These are phyloP conservation scores for Heliconius ethilla DNA, from an alignment of 2,888 invertebrate species.

Conservation along the genomic window DNA sequence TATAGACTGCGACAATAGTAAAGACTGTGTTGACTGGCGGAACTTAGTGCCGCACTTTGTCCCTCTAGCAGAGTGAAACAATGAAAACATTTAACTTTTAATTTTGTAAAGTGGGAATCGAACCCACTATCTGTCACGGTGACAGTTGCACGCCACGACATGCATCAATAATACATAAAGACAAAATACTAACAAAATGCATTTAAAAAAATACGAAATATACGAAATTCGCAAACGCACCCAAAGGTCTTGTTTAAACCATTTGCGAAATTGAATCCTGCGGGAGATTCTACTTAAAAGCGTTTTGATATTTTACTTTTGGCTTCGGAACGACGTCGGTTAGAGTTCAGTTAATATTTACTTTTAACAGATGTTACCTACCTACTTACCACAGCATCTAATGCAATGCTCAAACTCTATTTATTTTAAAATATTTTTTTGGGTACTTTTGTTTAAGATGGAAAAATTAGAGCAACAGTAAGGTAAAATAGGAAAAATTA, in stretches of 20 bases:
- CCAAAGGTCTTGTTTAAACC: constrained; percentile 38
- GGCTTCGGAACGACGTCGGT: constrained; percentile 21
- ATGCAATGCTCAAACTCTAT: not conserved
- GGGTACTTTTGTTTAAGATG: not conserved
- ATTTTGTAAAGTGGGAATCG: too few species aligned
- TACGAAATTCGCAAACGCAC: constrained; percentile 25
- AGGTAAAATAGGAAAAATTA: too few species aligned
- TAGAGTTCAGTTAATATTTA: constrained; percentile 31
- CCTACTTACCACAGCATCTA: not conserved
- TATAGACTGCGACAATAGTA: too few species aligned
- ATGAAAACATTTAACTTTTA: too few species aligned
- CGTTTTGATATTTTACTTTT: constrained; percentile 39
- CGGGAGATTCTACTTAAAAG: constrained; percentile 39
- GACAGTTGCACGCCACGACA: too few species aligned
- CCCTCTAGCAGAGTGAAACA: too few species aligned
- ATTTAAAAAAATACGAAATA: not conserved
- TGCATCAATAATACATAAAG: too few species aligned
- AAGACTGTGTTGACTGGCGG: too few species aligned
- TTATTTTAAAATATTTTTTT: constrained; percentile 13
- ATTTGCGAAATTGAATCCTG: constrained; percentile 41
- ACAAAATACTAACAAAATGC: not conserved
- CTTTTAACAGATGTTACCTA: constrained; percentile 31
- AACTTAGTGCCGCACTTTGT: too few species aligned
- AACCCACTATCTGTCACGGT: too few species aligned
- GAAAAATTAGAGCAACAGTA: not conserved